phyloP scores from a whole-genome alignment of 1,140 invertebrate genomes.

The Ladona fulva region DNA sequence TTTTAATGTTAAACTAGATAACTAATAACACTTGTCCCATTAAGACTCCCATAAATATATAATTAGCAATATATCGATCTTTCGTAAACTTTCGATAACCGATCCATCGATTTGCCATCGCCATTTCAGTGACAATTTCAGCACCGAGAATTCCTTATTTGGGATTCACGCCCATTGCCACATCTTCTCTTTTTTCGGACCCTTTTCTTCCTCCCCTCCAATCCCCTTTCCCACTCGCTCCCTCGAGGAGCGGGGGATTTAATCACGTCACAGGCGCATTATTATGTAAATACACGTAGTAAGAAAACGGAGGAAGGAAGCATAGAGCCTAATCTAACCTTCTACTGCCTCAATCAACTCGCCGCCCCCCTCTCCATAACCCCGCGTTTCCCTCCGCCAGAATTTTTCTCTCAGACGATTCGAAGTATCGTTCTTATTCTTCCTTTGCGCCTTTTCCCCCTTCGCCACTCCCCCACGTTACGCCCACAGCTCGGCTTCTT shows the following conservation, averaged over 20 bases:
- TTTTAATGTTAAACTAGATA: too few relatives aligned
- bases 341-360: not conserved
- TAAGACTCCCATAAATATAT: too few relatives aligned
- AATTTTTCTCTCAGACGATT: not conserved
- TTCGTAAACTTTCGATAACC: too few relatives aligned
- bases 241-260: not conserved
- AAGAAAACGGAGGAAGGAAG: not conserved
- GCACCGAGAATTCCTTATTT: not conserved
- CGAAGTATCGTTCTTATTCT: not conserved
- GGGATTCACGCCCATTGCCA: not conserved
- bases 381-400: not conserved
- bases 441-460: not conserved
- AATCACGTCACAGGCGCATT: not conserved
- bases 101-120: too few relatives aligned
- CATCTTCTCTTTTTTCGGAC: not conserved
- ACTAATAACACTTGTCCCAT: too few relatives aligned
- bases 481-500: too few relatives aligned
- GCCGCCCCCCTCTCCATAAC: not conserved
- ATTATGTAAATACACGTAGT: constrained; percentile 10
- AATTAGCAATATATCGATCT: too few relatives aligned
- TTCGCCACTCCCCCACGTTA: not conserved
- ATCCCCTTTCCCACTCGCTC: not conserved
- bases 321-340: not conserved
- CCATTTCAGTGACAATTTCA: too few relatives aligned
- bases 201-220: not conserved